Percentiles rank a stretch among this genome's conserved stretches.
These are phyloP conservation scores for Aegotheles bennettii DNA, from an alignment of 2,113 vertebrate genomes.

Conservation along the genomic window DNA sequence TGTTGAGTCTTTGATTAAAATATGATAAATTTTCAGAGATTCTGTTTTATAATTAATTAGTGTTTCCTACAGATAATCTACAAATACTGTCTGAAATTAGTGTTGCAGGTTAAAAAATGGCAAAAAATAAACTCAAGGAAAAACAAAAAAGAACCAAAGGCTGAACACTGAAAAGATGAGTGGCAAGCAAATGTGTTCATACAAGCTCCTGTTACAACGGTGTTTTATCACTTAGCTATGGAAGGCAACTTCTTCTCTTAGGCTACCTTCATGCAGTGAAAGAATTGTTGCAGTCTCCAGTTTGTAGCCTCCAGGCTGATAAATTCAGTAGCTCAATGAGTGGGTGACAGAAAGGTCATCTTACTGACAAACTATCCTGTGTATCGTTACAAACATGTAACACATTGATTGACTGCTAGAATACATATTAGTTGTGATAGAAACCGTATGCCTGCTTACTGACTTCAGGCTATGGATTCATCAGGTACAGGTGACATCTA, in stretches of 20 bases:
- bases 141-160: background rate
- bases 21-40: background rate
- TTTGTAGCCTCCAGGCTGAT: background rate
- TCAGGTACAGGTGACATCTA: background rate
- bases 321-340: background rate
- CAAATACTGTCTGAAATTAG: background rate
- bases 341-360: background rate
- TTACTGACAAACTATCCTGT: background rate
- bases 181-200: background rate
- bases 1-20: background rate
- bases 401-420: background rate
- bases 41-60: background rate
- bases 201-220: background rate
- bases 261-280: background rate
- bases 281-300: background rate
- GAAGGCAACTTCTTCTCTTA: background rate
- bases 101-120: background rate
- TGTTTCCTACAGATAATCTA: background rate
- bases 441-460: background rate
- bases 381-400: background rate
- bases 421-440: background rate
- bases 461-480: background rate
- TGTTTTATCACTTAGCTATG: background rate
- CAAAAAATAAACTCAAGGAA: background rate
- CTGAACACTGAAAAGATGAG: background rate